Evolutionary conservation across 35 echinoderm and acorn worm species (phyloP).

Genomic region (Nesometra sesokonis): DNA sequence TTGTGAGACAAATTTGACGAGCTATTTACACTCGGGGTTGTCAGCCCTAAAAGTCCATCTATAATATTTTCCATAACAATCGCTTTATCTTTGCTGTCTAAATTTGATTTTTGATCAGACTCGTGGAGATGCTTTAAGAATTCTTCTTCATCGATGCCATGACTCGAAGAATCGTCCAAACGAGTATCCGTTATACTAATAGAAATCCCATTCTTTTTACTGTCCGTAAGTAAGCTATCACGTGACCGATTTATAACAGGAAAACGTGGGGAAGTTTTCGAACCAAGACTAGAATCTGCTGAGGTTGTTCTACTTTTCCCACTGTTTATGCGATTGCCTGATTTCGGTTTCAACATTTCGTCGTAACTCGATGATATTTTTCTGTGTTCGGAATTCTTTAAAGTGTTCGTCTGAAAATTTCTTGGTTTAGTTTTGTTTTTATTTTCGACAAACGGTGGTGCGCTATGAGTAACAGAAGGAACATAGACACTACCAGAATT

Average conservation of each 20-base stretch:
- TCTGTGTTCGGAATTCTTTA: background rate
- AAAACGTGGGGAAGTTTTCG: background rate
- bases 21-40: background rate
- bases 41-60: background rate
- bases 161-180: background rate
- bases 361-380: background rate
- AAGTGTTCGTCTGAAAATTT: background rate
- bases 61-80: background rate
- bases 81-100: background rate
- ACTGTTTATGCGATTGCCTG: background rate
- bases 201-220: background rate
- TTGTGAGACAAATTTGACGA: background rate
- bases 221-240: background rate
- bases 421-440: background rate
- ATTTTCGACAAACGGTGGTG: background rate
- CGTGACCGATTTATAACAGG: background rate
- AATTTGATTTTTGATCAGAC: background rate
- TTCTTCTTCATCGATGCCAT: background rate
- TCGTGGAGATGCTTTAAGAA: background rate
- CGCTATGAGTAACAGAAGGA: background rate
- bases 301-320: background rate
- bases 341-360: background rate
- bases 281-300: background rate
- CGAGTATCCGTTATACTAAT: background rate
- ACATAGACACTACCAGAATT: background rate